A percentile compares a stretch with the other conserved stretches of the same genome.
These are phyloP conservation scores for Abramis brama DNA, from an alignment of 2,113 vertebrate species.

Conservation along the genomic window DNA sequence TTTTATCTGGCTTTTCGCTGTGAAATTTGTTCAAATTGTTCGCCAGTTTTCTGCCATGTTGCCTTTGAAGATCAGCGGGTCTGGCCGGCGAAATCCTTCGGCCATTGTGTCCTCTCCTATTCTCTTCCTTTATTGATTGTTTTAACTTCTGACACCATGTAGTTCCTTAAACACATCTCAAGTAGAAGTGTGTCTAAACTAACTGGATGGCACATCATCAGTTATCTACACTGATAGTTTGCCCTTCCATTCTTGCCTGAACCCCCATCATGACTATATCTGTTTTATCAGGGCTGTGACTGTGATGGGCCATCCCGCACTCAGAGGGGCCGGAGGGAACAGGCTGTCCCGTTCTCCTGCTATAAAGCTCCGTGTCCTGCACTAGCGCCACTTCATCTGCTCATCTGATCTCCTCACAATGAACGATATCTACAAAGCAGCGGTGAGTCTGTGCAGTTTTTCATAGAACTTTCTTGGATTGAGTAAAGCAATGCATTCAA, in stretches of 20 bases:
- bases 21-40: conserved; percentile 35
- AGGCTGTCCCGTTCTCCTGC: neutral
- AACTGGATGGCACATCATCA: too few species aligned
- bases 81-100: neutral
- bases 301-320: conserved; percentile 24
- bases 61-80: neutral
- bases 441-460: conserved; percentile 38
- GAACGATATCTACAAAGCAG: conserved; percentile 60
- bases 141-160: too few species aligned
- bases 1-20: conserved; percentile 35
- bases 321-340: conserved; percentile 5
- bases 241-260: conserved; percentile 14
- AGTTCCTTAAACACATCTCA: too few species aligned
- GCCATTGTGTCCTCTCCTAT: neutral
- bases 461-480: neutral
- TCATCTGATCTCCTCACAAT: conserved; percentile 15
- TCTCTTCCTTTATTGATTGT: too few species aligned
- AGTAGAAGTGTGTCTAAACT: too few species aligned
- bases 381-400: neutral
- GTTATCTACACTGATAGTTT: neutral
- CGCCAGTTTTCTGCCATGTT: conserved; percentile 35
- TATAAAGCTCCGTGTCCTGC: conserved; percentile 42
- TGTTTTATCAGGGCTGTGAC: conserved; percentile 8
- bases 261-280: neutral
- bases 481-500: too few species aligned